These are phyloP conservation scores for Andrena minutula DNA, from an alignment of 2,888 invertebrate genomes.

Conservation along the genomic window DNA sequence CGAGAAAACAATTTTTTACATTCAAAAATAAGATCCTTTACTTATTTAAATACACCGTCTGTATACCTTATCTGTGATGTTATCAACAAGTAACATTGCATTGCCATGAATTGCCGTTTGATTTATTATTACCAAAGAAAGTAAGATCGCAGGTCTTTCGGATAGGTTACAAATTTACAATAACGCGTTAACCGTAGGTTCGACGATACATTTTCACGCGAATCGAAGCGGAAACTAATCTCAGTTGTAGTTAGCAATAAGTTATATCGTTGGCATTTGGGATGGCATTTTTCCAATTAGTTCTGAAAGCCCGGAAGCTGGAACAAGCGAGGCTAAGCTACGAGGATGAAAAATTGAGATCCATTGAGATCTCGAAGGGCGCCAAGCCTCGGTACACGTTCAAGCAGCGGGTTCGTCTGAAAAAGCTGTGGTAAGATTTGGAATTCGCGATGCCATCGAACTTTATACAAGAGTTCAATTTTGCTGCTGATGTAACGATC, in stretches of 20 bases:
- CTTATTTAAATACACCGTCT: too few species aligned
- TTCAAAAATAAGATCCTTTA: too few species aligned
- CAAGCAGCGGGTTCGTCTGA: slow-evolving; percentile 85
- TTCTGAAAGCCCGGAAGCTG: slow-evolving; percentile 87
- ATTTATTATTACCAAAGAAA: neutral
- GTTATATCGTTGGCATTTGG: slow-evolving; percentile 12
- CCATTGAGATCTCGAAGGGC: slow-evolving; percentile 85
- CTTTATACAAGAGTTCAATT: neutral
- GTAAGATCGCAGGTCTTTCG: neutral
- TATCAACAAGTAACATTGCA: neutral
- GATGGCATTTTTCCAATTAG: slow-evolving; percentile 87
- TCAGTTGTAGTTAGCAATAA: slow-evolving; percentile 18
- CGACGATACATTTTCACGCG: neutral
- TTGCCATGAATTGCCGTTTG: neutral
- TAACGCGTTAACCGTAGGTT: neutral
- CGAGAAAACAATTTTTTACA: too few species aligned
- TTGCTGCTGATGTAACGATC: neutral
- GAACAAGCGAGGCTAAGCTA: slow-evolving; percentile 86
- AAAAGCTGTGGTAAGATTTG: slow-evolving; percentile 73
- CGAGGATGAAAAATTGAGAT: slow-evolving; percentile 87
- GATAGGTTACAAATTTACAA: too few species aligned
- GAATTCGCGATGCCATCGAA: neutral
- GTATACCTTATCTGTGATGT: too few species aligned
- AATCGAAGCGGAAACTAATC: neutral
- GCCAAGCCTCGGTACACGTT: slow-evolving; percentile 85